Percentiles rank a stretch among this genome's conserved stretches.
Evolutionary conservation across 2,797 vertebrate species (phyloP).

Genomic region (Apogon hyalosoma): DNA sequence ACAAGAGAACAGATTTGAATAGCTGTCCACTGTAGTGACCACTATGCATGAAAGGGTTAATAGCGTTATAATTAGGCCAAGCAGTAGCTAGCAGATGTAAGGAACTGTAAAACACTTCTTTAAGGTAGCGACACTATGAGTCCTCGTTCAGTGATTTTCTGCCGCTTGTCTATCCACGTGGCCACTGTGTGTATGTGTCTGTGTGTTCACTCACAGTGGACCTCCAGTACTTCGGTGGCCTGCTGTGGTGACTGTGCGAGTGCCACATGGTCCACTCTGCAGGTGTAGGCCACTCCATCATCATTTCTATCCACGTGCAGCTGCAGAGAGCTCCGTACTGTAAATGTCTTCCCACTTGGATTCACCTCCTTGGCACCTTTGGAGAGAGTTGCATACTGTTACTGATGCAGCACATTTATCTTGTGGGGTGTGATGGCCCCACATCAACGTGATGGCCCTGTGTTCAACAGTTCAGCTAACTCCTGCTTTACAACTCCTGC

Average conservation of each 20-base stretch:
- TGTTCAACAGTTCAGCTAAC: not conserved
- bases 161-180: not conserved
- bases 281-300: slow-evolving; percentile 94
- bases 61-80: too few relatives aligned
- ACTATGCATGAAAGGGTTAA: too few relatives aligned
- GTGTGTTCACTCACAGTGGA: slow-evolving; percentile 93
- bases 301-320: slow-evolving; percentile 93
- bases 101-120: too few relatives aligned
- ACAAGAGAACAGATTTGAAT: too few relatives aligned
- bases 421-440: slow-evolving; percentile 16
- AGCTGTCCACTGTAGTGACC: too few relatives aligned
- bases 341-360: slow-evolving; percentile 95
- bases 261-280: slow-evolving; percentile 96
- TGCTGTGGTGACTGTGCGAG: slow-evolving; percentile 91
- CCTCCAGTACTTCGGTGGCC: slow-evolving; percentile 95
- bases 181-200: slow-evolving; percentile 8
- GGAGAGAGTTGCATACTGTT: slow-evolving; percentile 57
- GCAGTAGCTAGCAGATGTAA: too few relatives aligned
- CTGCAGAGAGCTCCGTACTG: slow-evolving; percentile 93
- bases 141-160: not conserved
- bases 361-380: slow-evolving; percentile 95
- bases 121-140: not conserved
- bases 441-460: slow-evolving; percentile 5
- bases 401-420: slow-evolving; percentile 50
- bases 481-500: slow-evolving; percentile 6